Conservation (phyloP, 2,888 invertebrate genomes). For the Tinea semifulvella region DNA sequence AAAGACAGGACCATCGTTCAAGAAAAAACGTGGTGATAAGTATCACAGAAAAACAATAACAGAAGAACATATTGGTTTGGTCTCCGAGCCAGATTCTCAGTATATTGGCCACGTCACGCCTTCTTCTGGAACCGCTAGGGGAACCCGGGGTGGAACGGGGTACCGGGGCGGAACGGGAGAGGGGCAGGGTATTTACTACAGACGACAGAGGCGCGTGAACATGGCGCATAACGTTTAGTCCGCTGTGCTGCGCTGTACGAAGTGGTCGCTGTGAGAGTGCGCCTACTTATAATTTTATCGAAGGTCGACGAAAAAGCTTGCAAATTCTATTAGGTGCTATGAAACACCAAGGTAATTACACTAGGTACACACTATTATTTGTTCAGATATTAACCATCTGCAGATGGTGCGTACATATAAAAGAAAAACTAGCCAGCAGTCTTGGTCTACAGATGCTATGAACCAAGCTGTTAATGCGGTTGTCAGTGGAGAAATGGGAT, state of each 20-base stretch:
- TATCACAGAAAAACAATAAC: conserved; percentile 15
- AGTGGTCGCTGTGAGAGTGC: neutral
- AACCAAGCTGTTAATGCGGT: conserved; percentile 9
- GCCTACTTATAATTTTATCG: neutral
- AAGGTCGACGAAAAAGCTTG: neutral
- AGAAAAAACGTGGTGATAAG: conserved; percentile 15
- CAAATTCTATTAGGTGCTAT: neutral
- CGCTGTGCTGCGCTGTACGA: neutral
- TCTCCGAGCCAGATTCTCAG: conserved; percentile 19
- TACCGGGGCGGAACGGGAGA: neutral
- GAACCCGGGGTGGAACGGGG: neutral
- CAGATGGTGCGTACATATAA: neutral
- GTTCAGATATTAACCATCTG: conserved; percentile 4
- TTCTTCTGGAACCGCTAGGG: conserved; percentile 16
- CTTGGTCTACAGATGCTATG: conserved; percentile 7
- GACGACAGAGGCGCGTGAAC: neutral
- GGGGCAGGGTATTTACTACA: neutral
- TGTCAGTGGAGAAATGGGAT: neutral
- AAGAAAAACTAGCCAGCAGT: conserved; percentile 6
- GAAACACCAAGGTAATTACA: neutral
- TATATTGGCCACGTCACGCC: conserved; percentile 20
- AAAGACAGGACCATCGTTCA: conserved; percentile 19
- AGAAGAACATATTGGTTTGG: conserved; percentile 21
- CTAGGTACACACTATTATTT: conserved; percentile 6
- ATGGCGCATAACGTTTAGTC: neutral